Evolutionary conservation across 2,888 invertebrate genomes (phyloP), one percentile per base, ranked within the genome.

Genomic region (Punctoribates punctum): DNA sequence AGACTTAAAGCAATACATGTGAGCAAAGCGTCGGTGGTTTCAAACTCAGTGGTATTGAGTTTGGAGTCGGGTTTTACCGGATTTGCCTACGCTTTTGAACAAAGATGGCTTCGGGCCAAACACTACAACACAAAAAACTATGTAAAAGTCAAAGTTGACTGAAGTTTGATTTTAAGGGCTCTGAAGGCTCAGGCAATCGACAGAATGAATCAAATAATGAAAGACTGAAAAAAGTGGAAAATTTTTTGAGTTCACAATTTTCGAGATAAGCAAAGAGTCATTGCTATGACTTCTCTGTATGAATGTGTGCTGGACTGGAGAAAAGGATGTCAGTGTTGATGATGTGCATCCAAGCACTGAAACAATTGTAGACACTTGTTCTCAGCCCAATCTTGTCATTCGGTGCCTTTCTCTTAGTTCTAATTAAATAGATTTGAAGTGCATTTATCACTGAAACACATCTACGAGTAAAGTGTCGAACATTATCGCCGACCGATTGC

Each of bases 51-150:
- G 3, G 15, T 25, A n/a, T 3, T 34, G 11, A 17, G 34, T 9
- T 20, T 38, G 27, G 34, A 46, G 72, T 48, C 46, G 72, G 48
- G 72, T 72, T 72, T 48, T 72, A 72, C 72, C 72, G 72, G 72
- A 72, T 72, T 72, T 72, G 72, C 72, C 72, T 72, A 72, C 72
- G 48, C 72, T 72, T 72, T 42, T 72, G 48, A 72, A 48, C 72
- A 72, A 20, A 20, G 48, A 72, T 72, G 72, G 72, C 72, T 72
- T 48, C n/a, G 38, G 72, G 48, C 42, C 72, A 72, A 72, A 48
- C 70, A 70, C 42, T 25, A 20, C 15, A 62, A 27, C 15, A 38
- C 20, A 48, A 72, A 48, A 72, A 46, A 72, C 70, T 70, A 17
- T 23, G 11, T 27, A 20, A 67, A 72, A 72, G 72, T 46, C 72